Conservation (phyloP, 2,113 vertebrate species). For the Miniopterus natalensis region DNA sequence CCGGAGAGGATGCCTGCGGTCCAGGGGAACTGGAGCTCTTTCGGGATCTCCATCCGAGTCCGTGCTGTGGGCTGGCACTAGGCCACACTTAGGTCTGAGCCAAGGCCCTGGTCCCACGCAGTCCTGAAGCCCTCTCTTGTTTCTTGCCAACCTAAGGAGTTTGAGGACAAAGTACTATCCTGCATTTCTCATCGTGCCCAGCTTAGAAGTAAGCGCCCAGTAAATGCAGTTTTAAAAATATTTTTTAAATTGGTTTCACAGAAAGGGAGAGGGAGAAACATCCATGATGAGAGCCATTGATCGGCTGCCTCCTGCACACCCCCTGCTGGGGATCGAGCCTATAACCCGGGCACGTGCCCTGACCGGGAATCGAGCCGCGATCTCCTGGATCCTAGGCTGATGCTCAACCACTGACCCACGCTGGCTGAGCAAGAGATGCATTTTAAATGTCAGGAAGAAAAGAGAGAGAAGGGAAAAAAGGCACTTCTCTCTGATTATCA, state of each 20-base stretch:
- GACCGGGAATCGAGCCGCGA: too few relatives aligned
- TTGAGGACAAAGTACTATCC: background rate
- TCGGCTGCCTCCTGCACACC: too few relatives aligned
- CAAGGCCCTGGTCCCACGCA: background rate
- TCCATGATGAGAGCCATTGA: too few relatives aligned
- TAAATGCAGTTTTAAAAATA: background rate
- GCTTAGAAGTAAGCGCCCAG: background rate
- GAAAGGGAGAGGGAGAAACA: too few relatives aligned
- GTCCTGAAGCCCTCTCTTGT: background rate
- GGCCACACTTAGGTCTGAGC: background rate
- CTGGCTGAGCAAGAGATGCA: background rate
- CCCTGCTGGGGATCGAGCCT: too few relatives aligned
- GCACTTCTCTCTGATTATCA: background rate
- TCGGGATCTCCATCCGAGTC: background rate
- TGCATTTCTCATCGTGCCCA: background rate
- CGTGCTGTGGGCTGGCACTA: too few relatives aligned
- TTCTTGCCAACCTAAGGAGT: background rate
- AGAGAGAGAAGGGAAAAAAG: background rate
- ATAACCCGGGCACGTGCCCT: too few relatives aligned
- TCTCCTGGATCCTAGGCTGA: too few relatives aligned
- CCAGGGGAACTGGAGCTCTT: background rate
- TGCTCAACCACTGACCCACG: too few relatives aligned
- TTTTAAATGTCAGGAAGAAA: background rate
- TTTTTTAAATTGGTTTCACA: too few relatives aligned
- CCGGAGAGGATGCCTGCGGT: background rate